phyloP scores from a whole-genome alignment of 2,797 vertebrate genomes.

The Neoniphon sammara region DNA sequence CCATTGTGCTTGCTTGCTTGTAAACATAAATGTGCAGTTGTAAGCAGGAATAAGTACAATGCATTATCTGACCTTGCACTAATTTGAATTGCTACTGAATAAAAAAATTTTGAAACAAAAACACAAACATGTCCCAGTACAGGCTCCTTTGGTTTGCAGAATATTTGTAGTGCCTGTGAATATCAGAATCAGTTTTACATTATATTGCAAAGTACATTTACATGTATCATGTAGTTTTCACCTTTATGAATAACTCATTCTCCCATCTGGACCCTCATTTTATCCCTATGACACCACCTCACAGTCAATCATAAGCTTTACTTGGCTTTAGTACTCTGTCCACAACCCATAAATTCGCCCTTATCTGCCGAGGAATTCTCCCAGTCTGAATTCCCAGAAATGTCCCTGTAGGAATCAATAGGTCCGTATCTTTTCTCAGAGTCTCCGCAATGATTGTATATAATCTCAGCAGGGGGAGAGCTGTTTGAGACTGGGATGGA shows the following conservation, averaged over 20 bases:
- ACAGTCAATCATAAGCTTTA: constrained; percentile 51
- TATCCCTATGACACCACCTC: constrained; percentile 19
- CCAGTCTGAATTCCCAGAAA: constrained; percentile 64
- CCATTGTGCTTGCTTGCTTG: not conserved
- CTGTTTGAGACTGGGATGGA: constrained; percentile 24
- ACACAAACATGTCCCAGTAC: not conserved
- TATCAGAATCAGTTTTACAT: constrained; percentile 3
- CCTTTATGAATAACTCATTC: constrained; percentile 44
- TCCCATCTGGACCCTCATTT: constrained; percentile 38
- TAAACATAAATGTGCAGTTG: constrained; percentile 7
- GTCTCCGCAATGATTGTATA: constrained; percentile 53
- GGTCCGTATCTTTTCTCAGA: constrained; percentile 40
- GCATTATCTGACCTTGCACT: constrained; percentile 1
- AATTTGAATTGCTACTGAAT: constrained; percentile 29
- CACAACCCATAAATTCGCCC: constrained; percentile 39
- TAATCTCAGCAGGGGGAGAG: constrained; percentile 28
- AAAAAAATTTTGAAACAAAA: constrained; percentile 14
- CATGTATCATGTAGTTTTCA: constrained; percentile 20
- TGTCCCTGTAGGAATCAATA: constrained; percentile 61
- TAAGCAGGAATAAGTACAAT: not conserved
- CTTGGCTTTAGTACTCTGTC: constrained; percentile 32
- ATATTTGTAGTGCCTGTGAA: not conserved
- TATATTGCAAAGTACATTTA: constrained; percentile 2
- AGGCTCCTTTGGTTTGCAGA: constrained; percentile 11
- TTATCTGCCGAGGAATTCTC: constrained; percentile 46